These are phyloP conservation scores for Mythimna pallens DNA, from an alignment of 2,888 invertebrate species.

Conservation along the genomic window DNA sequence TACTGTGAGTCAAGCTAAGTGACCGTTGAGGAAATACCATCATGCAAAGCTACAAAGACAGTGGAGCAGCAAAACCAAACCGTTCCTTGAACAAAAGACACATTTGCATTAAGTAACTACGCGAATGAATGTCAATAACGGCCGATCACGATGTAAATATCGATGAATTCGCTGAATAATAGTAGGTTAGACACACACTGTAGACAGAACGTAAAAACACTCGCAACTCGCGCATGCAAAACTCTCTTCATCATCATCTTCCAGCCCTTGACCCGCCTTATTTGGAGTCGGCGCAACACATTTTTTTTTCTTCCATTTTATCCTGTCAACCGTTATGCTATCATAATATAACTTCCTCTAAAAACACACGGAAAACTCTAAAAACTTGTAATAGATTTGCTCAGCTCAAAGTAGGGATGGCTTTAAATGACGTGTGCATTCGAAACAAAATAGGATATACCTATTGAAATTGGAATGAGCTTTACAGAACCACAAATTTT, in stretches of 20 bases:
- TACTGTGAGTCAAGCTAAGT: conserved; percentile 63
- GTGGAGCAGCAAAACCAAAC: conserved; percentile 62
- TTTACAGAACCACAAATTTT: not conserved
- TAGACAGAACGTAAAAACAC: conserved; percentile 18
- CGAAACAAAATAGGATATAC: not conserved
- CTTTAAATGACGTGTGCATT: not conserved
- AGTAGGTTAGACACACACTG: conserved; percentile 27
- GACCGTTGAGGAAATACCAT: conserved; percentile 72
- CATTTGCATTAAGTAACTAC: conserved; percentile 71
- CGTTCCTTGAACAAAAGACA: conserved; percentile 70
- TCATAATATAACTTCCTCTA: too few relatives aligned
- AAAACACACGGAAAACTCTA: not conserved
- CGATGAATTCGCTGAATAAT: conserved; percentile 38
- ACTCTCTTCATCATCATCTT: too few relatives aligned
- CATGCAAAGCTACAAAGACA: conserved; percentile 64
- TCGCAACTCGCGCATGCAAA: not conserved
- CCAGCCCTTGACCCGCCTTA: too few relatives aligned
- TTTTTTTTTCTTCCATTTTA: too few relatives aligned
- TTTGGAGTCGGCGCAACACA: too few relatives aligned
- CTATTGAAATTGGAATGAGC: not conserved
- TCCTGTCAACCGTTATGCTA: too few relatives aligned
- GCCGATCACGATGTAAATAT: conserved; percentile 45
- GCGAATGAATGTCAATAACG: conserved; percentile 64
- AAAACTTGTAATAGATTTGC: not conserved
- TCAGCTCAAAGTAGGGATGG: not conserved